A percentile compares a stretch with the other conserved stretches of the same genome.
phyloP scores from a whole-genome alignment of 2,888 invertebrate species.

The Spodoptera littoralis region DNA sequence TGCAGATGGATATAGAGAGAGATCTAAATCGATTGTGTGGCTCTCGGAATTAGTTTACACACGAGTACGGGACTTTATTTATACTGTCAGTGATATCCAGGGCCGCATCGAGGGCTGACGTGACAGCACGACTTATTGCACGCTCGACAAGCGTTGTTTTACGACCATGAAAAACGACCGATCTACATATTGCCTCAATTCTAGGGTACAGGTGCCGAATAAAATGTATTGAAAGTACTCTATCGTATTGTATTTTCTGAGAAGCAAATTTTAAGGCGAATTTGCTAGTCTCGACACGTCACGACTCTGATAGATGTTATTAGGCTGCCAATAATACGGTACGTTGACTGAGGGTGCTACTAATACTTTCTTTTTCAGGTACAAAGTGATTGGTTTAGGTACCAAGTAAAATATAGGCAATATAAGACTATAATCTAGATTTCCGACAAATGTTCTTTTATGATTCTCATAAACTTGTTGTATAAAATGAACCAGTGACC shows the following conservation, averaged over 20 bases:
- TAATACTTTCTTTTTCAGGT: not conserved
- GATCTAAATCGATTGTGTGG: conserved; percentile 50
- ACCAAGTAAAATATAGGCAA: too few relatives aligned
- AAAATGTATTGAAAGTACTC: conserved; percentile 15
- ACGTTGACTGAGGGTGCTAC: too few relatives aligned
- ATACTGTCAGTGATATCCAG: conserved; percentile 47
- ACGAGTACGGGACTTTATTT: conserved; percentile 44
- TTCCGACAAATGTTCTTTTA: too few relatives aligned
- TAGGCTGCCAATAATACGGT: conserved; percentile 2
- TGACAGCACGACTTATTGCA: conserved; percentile 49
- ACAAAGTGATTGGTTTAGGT: not conserved
- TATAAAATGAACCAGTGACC: too few relatives aligned
- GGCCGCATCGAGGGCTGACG: conserved; percentile 35
- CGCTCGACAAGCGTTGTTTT: conserved; percentile 37
- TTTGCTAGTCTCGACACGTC: conserved; percentile 22
- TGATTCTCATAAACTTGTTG: too few relatives aligned
- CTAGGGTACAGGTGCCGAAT: conserved; percentile 30
- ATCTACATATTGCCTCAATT: conserved; percentile 32
- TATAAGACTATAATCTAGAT: too few relatives aligned
- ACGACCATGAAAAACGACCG: conserved; percentile 39
- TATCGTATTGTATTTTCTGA: conserved; percentile 6
- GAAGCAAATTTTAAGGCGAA: conserved; percentile 5
- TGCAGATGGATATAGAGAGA: conserved; percentile 26
- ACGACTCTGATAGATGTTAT: conserved; percentile 21
- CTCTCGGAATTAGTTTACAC: conserved; percentile 48